Conservation (phyloP, 2,113 vertebrate species). For the Thermophis baileyi region DNA sequence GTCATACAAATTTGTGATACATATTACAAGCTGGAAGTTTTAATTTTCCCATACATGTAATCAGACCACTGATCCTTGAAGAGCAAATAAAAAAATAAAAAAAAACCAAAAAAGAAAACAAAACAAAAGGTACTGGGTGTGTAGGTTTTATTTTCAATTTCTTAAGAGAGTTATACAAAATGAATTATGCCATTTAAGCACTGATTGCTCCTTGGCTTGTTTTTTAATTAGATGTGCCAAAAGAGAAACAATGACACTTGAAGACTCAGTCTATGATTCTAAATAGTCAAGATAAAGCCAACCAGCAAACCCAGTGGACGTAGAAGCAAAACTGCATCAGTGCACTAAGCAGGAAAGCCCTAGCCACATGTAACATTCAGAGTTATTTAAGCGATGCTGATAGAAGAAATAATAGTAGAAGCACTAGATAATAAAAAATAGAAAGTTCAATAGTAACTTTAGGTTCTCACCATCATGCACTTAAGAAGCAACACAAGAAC, state of each 20-base stretch:
- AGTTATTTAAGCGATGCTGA: slow-evolving; percentile 85
- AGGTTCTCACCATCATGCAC: slow-evolving; percentile 95
- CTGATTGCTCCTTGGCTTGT: slow-evolving; percentile 74
- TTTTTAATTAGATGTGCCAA: slow-evolving; percentile 81
- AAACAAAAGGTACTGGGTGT: slow-evolving; percentile 75
- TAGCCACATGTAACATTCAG: slow-evolving; percentile 82
- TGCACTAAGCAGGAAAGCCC: slow-evolving; percentile 81
- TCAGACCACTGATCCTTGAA: slow-evolving; percentile 85
- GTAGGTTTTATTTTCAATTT: slow-evolving; percentile 35
- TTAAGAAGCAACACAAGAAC: slow-evolving; percentile 92
- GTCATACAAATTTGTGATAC: slow-evolving; percentile 94
- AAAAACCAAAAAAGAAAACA: neutral
- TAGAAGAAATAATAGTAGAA: slow-evolving; percentile 66
- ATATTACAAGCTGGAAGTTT: slow-evolving; percentile 89
- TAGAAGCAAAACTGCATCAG: slow-evolving; percentile 84
- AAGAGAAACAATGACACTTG: slow-evolving; percentile 73
- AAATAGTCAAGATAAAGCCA: slow-evolving; percentile 87
- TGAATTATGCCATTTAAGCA: slow-evolving; percentile 82
- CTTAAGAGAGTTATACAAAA: slow-evolving; percentile 84
- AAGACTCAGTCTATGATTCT: slow-evolving; percentile 81
- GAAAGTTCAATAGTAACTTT: slow-evolving; percentile 74
- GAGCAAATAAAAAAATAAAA: slow-evolving; percentile 78
- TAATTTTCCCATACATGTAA: slow-evolving; percentile 85
- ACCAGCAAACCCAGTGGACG: slow-evolving; percentile 83
- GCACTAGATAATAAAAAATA: slow-evolving; percentile 79